These are phyloP conservation scores for Chelonoidis abingdonii DNA, from an alignment of 2,113 vertebrate genomes.

Conservation along the genomic window DNA sequence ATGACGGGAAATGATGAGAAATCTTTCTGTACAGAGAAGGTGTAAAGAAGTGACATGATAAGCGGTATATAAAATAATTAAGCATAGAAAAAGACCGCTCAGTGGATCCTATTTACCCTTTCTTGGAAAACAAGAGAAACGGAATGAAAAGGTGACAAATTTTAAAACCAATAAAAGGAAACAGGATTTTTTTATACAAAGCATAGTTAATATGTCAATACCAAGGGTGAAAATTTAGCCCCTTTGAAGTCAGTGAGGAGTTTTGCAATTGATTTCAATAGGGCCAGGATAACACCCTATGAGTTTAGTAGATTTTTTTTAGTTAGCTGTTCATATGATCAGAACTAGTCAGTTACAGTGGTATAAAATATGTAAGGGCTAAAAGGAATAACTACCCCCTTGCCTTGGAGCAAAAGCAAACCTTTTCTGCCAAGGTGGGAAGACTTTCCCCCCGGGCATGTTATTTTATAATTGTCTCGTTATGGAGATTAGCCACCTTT, in stretches of 20 bases:
- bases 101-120: slow-evolving; percentile 2
- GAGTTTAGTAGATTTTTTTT: background rate
- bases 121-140: background rate
- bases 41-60: background rate
- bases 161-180: slow-evolving; percentile 39
- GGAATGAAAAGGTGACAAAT: background rate
- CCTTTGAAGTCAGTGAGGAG: background rate
- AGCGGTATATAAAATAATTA: slow-evolving; percentile 1
- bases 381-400: background rate
- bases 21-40: background rate
- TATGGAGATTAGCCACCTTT: background rate
- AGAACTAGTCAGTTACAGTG: background rate
- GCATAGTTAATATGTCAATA: background rate
- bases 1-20: background rate
- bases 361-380: background rate
- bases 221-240: background rate
- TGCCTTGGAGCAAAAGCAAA: background rate
- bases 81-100: background rate
- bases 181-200: slow-evolving; percentile 1
- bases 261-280: slow-evolving; percentile 20
- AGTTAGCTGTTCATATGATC: background rate
- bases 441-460: background rate
- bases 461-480: background rate
- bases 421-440: background rate
- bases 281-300: background rate